phyloP scores from a whole-genome alignment of 1,140 invertebrate genomes.

The Brachionus rotundiformis region DNA sequence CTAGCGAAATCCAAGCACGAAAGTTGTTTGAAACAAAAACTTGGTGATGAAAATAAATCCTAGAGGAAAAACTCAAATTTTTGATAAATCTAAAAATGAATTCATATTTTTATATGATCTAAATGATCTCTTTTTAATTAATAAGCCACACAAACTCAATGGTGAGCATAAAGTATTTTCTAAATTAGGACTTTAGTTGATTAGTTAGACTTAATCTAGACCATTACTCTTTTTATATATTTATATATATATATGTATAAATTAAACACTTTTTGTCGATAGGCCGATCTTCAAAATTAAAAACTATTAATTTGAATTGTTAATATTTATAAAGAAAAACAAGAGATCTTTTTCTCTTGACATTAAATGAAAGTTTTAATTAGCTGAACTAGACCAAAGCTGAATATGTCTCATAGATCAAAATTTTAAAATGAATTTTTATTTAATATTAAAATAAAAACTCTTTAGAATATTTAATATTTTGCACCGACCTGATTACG shows the following conservation, averaged over 20 bases:
- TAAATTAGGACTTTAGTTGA: conserved; percentile 36
- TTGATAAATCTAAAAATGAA: neutral
- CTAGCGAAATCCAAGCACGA: neutral
- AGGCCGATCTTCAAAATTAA: neutral
- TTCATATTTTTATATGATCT: neutral
- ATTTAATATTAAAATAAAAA: neutral
- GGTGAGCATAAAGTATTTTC: neutral
- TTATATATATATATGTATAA: conserved; percentile 15
- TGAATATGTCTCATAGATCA: neutral
- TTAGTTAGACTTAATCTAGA: conserved; percentile 44
- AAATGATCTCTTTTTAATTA: conserved; percentile 45
- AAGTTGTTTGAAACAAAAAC: neutral
- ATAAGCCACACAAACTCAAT: conserved; percentile 17
- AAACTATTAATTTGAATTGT: conserved; percentile 45
- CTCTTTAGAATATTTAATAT: neutral
- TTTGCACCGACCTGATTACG: neutral
- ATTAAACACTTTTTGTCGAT: conserved; percentile 41
- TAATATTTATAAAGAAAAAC: conserved; percentile 7
- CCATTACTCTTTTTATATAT: conserved; percentile 8
- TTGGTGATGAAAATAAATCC: neutral
- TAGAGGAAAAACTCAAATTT: neutral
- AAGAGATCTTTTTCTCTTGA: conserved; percentile 36
- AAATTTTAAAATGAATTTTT: neutral
- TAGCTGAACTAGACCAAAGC: neutral
- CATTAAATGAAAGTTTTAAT: conserved; percentile 33